Evolutionary conservation across 2,113 vertebrate species (phyloP).

Genomic region (Isichthys henryi): DNA sequence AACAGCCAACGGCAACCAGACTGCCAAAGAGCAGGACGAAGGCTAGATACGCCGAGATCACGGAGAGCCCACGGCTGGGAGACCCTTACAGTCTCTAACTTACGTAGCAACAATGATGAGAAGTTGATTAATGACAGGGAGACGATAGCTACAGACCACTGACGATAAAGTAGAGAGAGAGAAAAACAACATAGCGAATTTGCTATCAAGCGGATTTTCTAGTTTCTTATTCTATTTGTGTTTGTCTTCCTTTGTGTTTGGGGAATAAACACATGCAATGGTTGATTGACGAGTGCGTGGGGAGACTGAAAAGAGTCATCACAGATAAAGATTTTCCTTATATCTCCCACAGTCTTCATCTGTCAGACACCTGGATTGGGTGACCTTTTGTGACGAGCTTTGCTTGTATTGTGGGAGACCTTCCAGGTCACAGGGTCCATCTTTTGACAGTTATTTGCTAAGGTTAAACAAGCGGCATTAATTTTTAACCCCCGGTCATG

Average conservation of each 20-base stretch:
- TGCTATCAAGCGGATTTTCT: not conserved
- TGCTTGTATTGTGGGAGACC: not conserved
- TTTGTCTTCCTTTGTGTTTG: not conserved
- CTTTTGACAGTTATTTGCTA: not conserved
- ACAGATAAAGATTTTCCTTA: not conserved
- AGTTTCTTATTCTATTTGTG: not conserved
- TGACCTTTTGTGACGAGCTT: not conserved
- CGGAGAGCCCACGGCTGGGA: not conserved
- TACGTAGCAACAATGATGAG: not conserved
- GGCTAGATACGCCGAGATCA: not conserved
- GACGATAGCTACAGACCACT: not conserved
- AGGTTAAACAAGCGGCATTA: slow-evolving; percentile 16
- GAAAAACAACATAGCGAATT: not conserved
- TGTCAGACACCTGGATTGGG: not conserved
- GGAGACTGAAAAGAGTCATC: not conserved
- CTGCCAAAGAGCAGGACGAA: not conserved
- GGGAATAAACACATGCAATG: not conserved
- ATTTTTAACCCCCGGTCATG: slow-evolving; percentile 14
- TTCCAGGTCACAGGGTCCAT: not conserved
- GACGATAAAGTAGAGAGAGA: not conserved
- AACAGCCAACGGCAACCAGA: not conserved
- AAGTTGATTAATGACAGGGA: not conserved
- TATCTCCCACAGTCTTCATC: not conserved
- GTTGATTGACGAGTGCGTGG: not conserved
- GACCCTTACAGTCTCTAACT: not conserved